phyloP scores from a whole-genome alignment of 2,113 vertebrate species.

The Meleagris gallopavo region DNA sequence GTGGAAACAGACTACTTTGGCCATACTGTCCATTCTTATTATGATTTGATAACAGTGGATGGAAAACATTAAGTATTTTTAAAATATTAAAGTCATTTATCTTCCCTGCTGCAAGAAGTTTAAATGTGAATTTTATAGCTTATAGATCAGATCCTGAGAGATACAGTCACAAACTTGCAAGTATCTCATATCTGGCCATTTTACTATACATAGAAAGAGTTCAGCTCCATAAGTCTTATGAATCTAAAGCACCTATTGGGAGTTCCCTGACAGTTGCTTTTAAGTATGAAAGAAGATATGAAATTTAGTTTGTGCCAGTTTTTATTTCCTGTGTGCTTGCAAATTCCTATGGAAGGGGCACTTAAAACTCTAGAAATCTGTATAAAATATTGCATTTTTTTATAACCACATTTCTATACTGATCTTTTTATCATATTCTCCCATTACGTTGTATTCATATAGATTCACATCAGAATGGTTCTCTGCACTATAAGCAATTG shows the following conservation, averaged over 20 bases:
- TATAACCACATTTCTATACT: neutral
- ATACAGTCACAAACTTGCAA: neutral
- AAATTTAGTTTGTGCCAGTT: neutral
- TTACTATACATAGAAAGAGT: neutral
- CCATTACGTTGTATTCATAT: neutral
- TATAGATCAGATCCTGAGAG: neutral
- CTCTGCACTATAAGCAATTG: neutral
- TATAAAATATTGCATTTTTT: neutral
- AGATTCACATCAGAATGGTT: neutral
- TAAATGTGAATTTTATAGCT: neutral
- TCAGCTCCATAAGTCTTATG: neutral
- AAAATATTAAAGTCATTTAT: constrained; percentile 16
- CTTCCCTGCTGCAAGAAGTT: constrained; percentile 10
- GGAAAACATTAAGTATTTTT: neutral
- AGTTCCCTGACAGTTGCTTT: neutral
- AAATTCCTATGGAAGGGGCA: neutral
- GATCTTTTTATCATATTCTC: neutral
- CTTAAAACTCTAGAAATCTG: neutral
- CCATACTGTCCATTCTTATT: neutral
- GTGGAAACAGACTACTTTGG: neutral
- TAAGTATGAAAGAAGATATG: neutral
- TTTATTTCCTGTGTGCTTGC: neutral
- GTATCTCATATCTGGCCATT: neutral
- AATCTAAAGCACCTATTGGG: neutral
- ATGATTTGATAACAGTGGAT: neutral